These are phyloP conservation scores for Spatula clypeata DNA, from an alignment of 2,797 vertebrate species.

Conservation along the genomic window DNA sequence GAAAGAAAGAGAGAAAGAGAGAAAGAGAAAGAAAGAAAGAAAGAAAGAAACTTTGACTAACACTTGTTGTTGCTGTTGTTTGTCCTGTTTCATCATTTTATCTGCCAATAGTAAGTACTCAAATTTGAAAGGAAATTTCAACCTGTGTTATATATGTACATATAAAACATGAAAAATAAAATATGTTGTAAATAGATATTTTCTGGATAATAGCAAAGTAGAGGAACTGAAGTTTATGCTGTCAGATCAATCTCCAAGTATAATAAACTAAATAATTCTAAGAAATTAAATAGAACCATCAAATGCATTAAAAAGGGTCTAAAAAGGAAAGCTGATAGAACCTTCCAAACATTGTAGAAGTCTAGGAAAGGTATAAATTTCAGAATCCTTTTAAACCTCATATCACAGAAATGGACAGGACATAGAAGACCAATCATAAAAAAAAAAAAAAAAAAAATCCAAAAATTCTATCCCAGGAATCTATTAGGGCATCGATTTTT, in stretches of 20 bases:
- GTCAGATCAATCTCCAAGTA: background rate
- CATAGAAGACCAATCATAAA: slow-evolving; percentile 55
- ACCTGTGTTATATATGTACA: background rate
- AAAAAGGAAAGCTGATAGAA: slow-evolving; percentile 43
- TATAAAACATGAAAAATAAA: background rate
- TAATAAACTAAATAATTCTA: background rate
- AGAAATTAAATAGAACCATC: background rate
- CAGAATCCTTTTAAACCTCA: slow-evolving; percentile 54
- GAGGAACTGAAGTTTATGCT: background rate
- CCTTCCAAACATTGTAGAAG: background rate
- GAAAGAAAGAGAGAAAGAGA: too few relatives aligned
- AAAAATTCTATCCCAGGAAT: background rate
- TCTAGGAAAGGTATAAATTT: slow-evolving; percentile 38
- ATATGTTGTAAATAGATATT: background rate
- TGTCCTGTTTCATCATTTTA: background rate
- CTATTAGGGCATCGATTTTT: background rate
- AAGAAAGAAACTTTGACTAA: background rate
- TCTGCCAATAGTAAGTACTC: background rate
- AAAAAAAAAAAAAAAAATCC: background rate
- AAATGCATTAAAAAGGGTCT: background rate
- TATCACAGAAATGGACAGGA: slow-evolving; percentile 41
- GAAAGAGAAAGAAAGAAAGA: too few relatives aligned
- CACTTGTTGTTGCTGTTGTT: background rate
- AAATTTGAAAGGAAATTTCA: background rate
- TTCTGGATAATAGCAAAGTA: background rate